Evolutionary conservation across 2,888 invertebrate genomes (phyloP).

Genomic region (Cabera pusaria): DNA sequence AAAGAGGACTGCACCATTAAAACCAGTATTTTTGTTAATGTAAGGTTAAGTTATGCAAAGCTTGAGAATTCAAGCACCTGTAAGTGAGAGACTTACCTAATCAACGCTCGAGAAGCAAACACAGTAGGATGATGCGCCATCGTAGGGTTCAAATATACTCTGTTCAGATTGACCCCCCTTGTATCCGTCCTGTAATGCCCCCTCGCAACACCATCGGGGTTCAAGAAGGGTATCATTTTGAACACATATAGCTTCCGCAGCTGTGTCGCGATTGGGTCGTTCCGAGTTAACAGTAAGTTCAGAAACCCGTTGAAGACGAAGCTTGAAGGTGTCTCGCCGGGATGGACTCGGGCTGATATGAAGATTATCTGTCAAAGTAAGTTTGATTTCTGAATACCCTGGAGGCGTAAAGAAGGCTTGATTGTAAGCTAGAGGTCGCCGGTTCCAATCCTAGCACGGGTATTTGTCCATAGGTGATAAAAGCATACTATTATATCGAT

Average conservation of each 20-base stretch:
- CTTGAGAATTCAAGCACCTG: no score
- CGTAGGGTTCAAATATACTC: slow-evolving; percentile 92
- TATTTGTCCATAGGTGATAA: no score
- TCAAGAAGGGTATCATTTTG: slow-evolving; percentile 94
- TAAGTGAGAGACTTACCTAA: slow-evolving; percentile 82
- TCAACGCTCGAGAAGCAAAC: slow-evolving; percentile 91
- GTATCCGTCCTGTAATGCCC: slow-evolving; percentile 95
- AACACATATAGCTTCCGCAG: slow-evolving; percentile 92
- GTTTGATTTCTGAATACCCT: no score
- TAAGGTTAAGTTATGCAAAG: no score
- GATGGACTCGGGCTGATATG: slow-evolving; percentile 94
- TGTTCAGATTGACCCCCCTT: slow-evolving; percentile 93
- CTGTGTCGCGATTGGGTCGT: slow-evolving; percentile 89
- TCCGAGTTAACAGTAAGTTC: slow-evolving; percentile 88
- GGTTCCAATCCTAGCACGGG: no score
- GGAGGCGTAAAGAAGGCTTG: no score
- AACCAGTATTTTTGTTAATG: no score
- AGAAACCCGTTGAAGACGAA: slow-evolving; percentile 95
- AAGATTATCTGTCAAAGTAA: slow-evolving; percentile 86
- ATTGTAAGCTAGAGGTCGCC: no score
- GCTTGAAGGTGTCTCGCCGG: slow-evolving; percentile 95
- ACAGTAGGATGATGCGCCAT: slow-evolving; percentile 90
- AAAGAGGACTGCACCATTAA: no score
- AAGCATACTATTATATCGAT: no score
- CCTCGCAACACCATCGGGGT: slow-evolving; percentile 94